Evolutionary conservation across 1,140 invertebrate genomes (phyloP).

Genomic region (Rhagoletis pomonella): DNA sequence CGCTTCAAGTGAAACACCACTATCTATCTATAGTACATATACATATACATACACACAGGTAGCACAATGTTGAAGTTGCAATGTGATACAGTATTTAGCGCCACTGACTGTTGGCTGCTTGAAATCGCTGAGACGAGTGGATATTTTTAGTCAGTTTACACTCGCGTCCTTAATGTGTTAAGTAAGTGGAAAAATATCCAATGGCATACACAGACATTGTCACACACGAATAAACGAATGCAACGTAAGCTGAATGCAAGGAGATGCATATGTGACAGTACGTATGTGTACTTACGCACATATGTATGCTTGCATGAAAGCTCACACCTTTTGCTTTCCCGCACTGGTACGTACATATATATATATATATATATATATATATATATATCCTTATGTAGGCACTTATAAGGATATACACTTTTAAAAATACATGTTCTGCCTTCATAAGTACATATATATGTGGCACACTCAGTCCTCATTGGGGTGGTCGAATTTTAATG

Average conservation of each 20-base stretch:
- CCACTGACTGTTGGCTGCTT: not conserved
- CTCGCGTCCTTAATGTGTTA: conserved; percentile 64
- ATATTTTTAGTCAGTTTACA: conserved; percentile 55
- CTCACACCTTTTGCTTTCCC: too few relatives aligned
- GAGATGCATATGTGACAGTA: too few relatives aligned
- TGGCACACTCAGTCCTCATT: not conserved
- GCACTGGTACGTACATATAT: too few relatives aligned
- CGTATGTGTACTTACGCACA: too few relatives aligned
- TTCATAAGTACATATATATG: not conserved
- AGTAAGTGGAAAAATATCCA: conserved; percentile 65
- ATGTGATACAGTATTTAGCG: not conserved
- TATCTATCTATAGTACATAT: too few relatives aligned
- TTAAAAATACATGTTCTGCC: too few relatives aligned
- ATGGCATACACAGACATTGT: conserved; percentile 24
- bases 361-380: not conserved
- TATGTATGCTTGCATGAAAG: too few relatives aligned
- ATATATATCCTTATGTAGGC: too few relatives aligned
- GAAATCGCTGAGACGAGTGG: not conserved
- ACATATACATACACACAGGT: too few relatives aligned
- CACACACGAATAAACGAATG: not conserved
- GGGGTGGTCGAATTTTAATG: not conserved
- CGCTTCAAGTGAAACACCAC: too few relatives aligned
- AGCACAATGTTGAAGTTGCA: not conserved
- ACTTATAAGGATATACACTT: too few relatives aligned
- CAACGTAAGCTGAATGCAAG: too few relatives aligned